Evolutionary conservation across 2,113 vertebrate genomes (phyloP), one percentile per base, ranked within the genome.

Genomic region (Conger conger): DNA sequence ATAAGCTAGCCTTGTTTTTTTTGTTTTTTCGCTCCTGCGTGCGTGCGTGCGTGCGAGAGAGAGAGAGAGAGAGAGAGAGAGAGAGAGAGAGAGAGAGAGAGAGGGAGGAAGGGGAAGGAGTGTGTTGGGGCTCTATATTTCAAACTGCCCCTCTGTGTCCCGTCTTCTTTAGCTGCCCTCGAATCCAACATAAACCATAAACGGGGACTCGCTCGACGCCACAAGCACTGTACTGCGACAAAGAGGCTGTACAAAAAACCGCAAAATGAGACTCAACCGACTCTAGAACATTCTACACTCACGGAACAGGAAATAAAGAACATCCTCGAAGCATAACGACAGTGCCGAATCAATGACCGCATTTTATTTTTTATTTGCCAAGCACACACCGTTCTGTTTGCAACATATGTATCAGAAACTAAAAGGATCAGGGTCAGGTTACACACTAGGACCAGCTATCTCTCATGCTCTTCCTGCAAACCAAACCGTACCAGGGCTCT

Each of bases 1-100:
- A 82, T 88, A 87, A 85, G 50, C 82, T 86, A 86, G 23, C 36
- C 76, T 82, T 84, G 76, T 86, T 81, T 83, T 81, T 83, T 50
- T 36, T 6, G 27, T 42, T n/a, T n/a, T 50, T 42, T 42, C 9
- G 45, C 45, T 50, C 15, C 1, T 50, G 45, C 11, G 11, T 50
- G 45, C 15, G 11, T 50, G 45, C 1, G 45, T 50, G 45, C 15
- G 45, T 15, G 45, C 15, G 45, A 11, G 45, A 11, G 45, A 6
- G 40, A 6, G 40, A 6, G 40, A 0, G 40, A 6, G 40, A 6
- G 40, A 6, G 40, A 6, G 40, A 6, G 40, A 42, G 9, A 50
- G 45, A 50, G 45, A 15, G 45, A 42, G 4, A 23, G 6, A 82
- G 82, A 87, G 68, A 86, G 76, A 36, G 54, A 23, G 82, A n/a